Conservation (phyloP, 2,113 vertebrate genomes). For the Psilopsiagon aymara region DNA sequence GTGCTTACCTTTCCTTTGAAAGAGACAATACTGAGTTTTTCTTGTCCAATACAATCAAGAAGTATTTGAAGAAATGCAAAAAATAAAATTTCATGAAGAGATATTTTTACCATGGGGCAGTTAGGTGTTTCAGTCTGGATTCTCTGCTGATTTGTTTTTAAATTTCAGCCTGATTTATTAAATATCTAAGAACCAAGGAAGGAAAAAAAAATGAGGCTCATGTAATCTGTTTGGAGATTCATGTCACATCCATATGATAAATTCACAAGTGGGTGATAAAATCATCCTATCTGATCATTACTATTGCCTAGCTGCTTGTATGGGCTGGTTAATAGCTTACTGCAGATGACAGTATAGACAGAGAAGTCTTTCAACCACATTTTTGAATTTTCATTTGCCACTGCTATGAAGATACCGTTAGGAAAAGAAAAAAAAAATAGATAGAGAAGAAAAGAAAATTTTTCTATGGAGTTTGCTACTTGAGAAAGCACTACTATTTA, state of each 20-base stretch:
- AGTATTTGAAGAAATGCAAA: neutral
- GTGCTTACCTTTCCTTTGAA: neutral
- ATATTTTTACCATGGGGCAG: neutral
- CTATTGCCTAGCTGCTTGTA: neutral
- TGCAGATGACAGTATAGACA: neutral
- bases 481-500: neutral
- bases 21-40: neutral
- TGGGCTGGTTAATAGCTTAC: neutral
- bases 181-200: neutral
- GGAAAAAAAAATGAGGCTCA: neutral
- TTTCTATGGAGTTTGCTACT: neutral
- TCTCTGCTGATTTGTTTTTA: neutral
- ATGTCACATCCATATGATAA: rapidly evolving
- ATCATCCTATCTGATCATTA: neutral
- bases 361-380: rapidly evolving
- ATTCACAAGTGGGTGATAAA: neutral
- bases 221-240: neutral
- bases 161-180: neutral
- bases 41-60: neutral
- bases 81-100: neutral
- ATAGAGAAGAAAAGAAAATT: neutral
- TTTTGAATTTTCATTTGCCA: neutral
- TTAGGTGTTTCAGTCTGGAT: neutral
- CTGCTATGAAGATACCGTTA: neutral
- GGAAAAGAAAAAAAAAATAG: neutral